Base-by-base conservation (phyloP, 1,140 invertebrate genomes). In the Ceratina japonica region DNA sequence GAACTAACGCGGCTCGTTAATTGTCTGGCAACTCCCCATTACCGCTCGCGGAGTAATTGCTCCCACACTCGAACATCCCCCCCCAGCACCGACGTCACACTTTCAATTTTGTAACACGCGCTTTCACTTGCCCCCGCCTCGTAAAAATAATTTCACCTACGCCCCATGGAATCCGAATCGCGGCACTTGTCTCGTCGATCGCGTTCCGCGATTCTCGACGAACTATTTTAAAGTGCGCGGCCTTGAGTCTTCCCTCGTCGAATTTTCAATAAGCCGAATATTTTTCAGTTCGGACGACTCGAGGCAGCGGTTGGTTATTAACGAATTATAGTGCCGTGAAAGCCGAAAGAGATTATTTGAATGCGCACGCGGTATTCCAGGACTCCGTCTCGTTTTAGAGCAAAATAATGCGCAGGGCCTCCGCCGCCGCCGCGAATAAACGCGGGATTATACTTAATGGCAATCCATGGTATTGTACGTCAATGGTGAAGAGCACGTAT, bases 361-460 rank as follows among this genome's bases (percentile, higher is more conserved):
- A 61, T 7, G 37, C 5, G 2, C 44, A 15, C 72, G 62, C 72
- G 66, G 63, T 58, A 31, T 68, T 81, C 44, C 77, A 58, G 62
- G 64, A 76, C 69, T 77, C 72, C 64, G 44, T 37, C 37, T 64
- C 74, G 65, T 56, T 51, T 70, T 54, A 56, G 52, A 77, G 71
- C 70, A 73, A 74, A 79, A 81, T 86, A 86, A 83, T 85, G 77
- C 65, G 76, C 70, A 15, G 76, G 70, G 72, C 81, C 80, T 75
- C 72, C 31, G 63, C 69, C 71, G 63, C 69, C 71, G 63, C 69
- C 71, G 62, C 76, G 83, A 85, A 85, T 86, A 80, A 85, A 85
- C 83, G 80, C 15, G 27, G 84, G 84, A 86, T 86, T 86, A 86
- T 83, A 86, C 80, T 86, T 86, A 83, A 86, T 86, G 80, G 74